Evolutionary conservation across 2,113 vertebrate genomes (phyloP).

Genomic region (Hippolais icterina): DNA sequence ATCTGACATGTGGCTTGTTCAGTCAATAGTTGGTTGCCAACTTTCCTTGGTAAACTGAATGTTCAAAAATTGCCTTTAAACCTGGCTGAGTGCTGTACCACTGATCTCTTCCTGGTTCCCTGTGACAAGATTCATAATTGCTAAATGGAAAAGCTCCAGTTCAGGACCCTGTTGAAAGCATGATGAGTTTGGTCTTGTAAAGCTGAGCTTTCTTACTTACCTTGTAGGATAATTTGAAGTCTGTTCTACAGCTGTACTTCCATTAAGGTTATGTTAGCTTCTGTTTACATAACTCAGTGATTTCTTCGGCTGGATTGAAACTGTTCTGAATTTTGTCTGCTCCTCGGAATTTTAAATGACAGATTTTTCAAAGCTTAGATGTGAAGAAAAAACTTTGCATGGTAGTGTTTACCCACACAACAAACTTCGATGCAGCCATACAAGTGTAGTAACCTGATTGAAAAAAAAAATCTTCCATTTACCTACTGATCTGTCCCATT

Average conservation of each 20-base stretch:
- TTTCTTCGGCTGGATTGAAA: not conserved
- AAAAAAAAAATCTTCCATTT: not conserved
- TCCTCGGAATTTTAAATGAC: not conserved
- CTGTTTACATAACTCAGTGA: fast-evolving
- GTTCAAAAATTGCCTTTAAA: not conserved
- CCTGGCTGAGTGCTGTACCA: not conserved
- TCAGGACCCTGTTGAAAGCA: not conserved
- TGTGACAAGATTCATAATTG: not conserved
- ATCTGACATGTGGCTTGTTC: not conserved
- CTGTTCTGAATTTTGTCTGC: not conserved
- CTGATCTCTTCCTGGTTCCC: not conserved
- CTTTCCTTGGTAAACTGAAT: fast-evolving
- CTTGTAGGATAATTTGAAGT: not conserved
- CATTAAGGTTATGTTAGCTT: not conserved
- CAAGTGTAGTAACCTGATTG: not conserved
- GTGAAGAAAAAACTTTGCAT: not conserved
- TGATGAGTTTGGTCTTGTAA: not conserved
- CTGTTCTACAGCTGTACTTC: not conserved
- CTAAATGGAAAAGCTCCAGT: not conserved
- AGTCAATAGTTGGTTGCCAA: not conserved
- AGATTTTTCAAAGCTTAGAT: not conserved
- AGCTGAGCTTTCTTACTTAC: not conserved
- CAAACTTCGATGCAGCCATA: not conserved
- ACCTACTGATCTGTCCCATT: not conserved
- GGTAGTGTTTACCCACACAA: not conserved